Base-by-base conservation (phyloP, 2,113 vertebrate species). In the Eptesicus fuscus region DNA sequence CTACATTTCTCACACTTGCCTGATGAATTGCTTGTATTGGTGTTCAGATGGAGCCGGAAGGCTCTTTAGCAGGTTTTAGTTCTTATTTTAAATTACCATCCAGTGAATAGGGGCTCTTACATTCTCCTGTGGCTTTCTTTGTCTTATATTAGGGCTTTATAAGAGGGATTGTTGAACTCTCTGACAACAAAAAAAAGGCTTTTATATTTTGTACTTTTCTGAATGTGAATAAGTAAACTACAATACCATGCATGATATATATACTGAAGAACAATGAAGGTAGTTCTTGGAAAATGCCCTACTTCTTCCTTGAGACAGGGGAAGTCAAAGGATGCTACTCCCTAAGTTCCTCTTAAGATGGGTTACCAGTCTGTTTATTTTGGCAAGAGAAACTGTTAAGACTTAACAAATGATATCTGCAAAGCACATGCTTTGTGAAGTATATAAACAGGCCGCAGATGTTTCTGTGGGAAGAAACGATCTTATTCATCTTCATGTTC, bases 301-400 rank as follows among this genome's bases (percentile, higher is more conserved):
- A 2, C 28, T 65, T 18, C 49, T 83, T 35, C 65, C 71, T 88
- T 77, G 88, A 89, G 74, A 69, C n/a, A 9, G 16, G 20, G 10
- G 89, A 77, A 82, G 18, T 93, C 82, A 94, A 70, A 86, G 47
- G 74, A 59, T 93, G 37, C 53, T 87, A 2, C 87, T 85, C 47
- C 2, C 2, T 44, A 77, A 89, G 25, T 93, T 96, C 92, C 90
- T 84, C 30, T 77, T 95, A 91, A 67, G 92, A 82, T 92, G 61
- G 51, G 35, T 94, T 93, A 59, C 63, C 42, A 76, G 86, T 83
- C 90, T 94, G 91, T 97, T 96, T 97, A 42, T 92, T 97, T 96
- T 97, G 96, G 92, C 96, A 96, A 95, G 92, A 83, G 91, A 97
- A 90, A 97, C 85, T 97, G 90, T 90, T 93, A 95, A 97, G 96